Percentiles rank a stretch among this genome's conserved stretches.
These are phyloP conservation scores for Holacanthus passer DNA, from an alignment of 2,113 vertebrate species.

Conservation along the genomic window DNA sequence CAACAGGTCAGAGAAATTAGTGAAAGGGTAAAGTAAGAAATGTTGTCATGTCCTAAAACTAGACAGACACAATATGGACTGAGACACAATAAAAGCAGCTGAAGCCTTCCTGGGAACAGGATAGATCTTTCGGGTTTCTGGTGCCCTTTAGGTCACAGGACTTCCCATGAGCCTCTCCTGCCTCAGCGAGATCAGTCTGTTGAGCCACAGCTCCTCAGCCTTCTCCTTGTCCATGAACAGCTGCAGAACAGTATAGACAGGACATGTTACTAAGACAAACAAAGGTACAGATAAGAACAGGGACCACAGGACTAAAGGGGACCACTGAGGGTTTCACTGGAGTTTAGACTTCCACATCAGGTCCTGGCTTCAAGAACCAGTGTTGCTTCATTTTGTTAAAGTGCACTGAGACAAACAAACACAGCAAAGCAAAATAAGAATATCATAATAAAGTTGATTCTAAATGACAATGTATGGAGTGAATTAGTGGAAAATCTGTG, in stretches of 20 bases:
- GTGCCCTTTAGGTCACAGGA: conserved; percentile 87
- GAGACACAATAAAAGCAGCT: neutral
- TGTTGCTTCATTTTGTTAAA: neutral
- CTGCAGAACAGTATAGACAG: conserved; percentile 77
- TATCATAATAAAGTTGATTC: too few relatives aligned
- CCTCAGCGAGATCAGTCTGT: conserved; percentile 90
- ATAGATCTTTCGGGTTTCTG: neutral
- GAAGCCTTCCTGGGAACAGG: neutral
- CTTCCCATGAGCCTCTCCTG: conserved; percentile 97
- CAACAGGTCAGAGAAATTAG: neutral
- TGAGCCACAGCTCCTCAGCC: conserved; percentile 94
- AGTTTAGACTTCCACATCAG: neutral
- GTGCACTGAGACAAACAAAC: neutral
- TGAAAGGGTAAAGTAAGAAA: neutral
- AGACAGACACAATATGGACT: neutral
- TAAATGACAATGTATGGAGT: too few relatives aligned
- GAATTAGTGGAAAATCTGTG: neutral
- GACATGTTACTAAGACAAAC: conserved; percentile 7
- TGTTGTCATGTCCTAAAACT: conserved; percentile 5
- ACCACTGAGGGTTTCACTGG: neutral
- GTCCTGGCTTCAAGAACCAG: neutral
- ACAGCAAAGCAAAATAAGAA: neutral
- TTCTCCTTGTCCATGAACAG: conserved; percentile 93
- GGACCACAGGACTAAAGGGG: neutral
- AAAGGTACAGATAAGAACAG: neutral